Base-by-base conservation (phyloP, 2,888 invertebrate genomes). In the Acronicta aceris region DNA sequence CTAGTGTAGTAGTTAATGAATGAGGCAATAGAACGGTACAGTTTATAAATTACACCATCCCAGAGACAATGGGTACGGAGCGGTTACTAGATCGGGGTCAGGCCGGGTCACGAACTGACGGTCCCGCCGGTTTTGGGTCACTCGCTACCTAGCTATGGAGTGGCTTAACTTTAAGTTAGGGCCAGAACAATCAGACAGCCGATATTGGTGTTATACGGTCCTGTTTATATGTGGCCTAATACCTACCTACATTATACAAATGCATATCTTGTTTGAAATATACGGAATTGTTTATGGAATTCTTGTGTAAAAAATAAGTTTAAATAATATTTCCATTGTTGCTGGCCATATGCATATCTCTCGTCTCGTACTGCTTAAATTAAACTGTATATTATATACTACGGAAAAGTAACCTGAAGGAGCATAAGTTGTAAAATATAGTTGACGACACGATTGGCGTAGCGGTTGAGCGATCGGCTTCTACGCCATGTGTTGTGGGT, bases 21-120 rank as follows among this genome's bases (percentile, higher is more conserved):
- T 21, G 21, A 21, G 21, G 21, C 21, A 4, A 4, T 21, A 12
- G 41, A 48, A 53, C 40, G 4, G 42, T 63, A 68, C 57, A 79
- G 80, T 71, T 78, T 77, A 67, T 79, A 76, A 71, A 78, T 85
- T 89, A 80, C 62, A 81, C 82, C 87, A 85, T 57, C 70, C 74
- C 64, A 85, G 83, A 90, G 92, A 93, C 93, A 93, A 93, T 93
- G 82, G 88, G 76, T 84, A 85, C 83, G 79, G 79, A 81, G 85
- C 87, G 86, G 91, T 90, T 88, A 90, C 85, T 89, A 87, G 89
- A 93, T 89, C 92, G 93, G 92, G 92, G 93, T 92, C 92, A 86
- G 81, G 84, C 78, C 90, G 82, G 93, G 93, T 93, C 94, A 94
- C 92, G 93, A 90, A 84, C 88, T 75, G 84, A 87, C 85, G 83